These are phyloP conservation scores for Heliornis fulica DNA, from an alignment of 2,113 vertebrate genomes.

Conservation along the genomic window DNA sequence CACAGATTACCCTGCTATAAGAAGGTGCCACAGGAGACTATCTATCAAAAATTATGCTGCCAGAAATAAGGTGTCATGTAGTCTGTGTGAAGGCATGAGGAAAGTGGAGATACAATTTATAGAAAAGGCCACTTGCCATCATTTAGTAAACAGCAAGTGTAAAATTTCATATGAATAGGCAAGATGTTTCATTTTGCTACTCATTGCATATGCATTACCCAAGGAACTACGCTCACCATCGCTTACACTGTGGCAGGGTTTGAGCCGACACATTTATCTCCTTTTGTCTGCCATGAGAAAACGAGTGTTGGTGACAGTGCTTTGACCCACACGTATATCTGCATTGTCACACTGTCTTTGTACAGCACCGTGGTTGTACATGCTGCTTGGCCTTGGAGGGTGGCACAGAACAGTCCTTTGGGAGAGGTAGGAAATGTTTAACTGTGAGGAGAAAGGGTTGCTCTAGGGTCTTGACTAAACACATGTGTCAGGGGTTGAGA, in stretches of 20 bases:
- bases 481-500: background rate
- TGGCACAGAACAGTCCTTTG: background rate
- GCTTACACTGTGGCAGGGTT: background rate
- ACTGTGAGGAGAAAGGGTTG: background rate
- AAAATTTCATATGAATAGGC: background rate
- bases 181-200: background rate
- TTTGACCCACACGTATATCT: accelerated
- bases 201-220: accelerated
- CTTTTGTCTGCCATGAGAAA: background rate
- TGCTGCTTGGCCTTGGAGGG: background rate
- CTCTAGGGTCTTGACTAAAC: background rate
- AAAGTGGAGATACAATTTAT: background rate
- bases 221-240: background rate
- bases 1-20: background rate
- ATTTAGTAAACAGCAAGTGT: background rate
- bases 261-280: background rate
- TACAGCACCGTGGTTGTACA: accelerated
- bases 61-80: background rate
- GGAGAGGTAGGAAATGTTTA: background rate
- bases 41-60: background rate
- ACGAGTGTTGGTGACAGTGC: background rate
- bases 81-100: background rate
- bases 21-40: background rate
- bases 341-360: accelerated
- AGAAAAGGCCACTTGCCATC: background rate